Evolutionary conservation across 2,113 vertebrate species (phyloP).

Genomic region (Panurus biarmicus): DNA sequence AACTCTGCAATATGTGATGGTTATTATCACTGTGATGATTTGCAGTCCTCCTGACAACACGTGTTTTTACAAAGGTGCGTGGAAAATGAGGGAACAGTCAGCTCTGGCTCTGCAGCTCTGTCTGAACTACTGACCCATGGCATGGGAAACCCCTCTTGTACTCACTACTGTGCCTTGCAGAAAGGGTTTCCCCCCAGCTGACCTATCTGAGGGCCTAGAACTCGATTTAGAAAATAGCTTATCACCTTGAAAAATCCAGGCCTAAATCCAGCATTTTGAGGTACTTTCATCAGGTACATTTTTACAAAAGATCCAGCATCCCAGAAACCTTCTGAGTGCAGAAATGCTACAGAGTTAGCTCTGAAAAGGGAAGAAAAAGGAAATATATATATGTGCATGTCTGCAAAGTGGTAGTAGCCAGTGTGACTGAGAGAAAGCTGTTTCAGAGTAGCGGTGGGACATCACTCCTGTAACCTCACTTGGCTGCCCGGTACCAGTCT

Average conservation of each 20-base stretch:
- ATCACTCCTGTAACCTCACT: neutral
- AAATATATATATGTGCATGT: neutral
- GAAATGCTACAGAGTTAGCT: neutral
- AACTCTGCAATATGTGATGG: neutral
- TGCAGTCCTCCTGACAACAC: neutral
- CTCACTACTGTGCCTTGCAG: neutral
- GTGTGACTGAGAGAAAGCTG: neutral
- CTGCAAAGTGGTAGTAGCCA: neutral
- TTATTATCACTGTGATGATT: neutral
- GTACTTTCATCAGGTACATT: neutral
- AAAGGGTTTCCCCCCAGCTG: neutral
- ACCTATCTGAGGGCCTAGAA: neutral
- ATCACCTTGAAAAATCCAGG: neutral
- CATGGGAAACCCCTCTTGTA: neutral
- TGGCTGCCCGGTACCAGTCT: accelerated
- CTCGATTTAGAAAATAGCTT: neutral
- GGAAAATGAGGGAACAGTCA: neutral
- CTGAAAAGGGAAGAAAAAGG: neutral
- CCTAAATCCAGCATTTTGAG: neutral
- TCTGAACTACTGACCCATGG: neutral
- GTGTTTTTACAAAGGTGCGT: neutral
- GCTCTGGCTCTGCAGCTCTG: neutral
- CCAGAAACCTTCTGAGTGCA: neutral
- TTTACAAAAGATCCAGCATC: neutral
- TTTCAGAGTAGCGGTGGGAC: neutral